Conservation (phyloP, 2,113 vertebrate genomes). For the Centropus unirufus region DNA sequence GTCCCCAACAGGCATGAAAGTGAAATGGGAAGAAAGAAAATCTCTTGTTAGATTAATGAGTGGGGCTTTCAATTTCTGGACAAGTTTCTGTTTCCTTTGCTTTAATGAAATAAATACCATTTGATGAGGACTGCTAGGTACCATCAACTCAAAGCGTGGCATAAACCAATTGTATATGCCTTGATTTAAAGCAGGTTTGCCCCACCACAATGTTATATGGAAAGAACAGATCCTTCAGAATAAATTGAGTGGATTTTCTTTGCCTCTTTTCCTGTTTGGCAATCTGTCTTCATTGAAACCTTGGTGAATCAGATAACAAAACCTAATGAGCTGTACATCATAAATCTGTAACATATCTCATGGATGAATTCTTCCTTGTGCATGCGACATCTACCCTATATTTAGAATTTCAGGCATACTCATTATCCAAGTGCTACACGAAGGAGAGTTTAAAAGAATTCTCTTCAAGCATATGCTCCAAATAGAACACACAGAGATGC, state of each 20-base stretch:
- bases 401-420: constrained; percentile 64
- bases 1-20: constrained; percentile 69
- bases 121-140: constrained; percentile 45
- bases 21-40: constrained; percentile 54
- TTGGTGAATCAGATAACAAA: constrained; percentile 74
- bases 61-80: constrained; percentile 45
- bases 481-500: constrained; percentile 17
- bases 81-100: constrained; percentile 47
- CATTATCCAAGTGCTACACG: constrained; percentile 55
- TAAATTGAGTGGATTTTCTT: constrained; percentile 66
- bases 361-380: constrained; percentile 65
- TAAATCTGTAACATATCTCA: constrained; percentile 70
- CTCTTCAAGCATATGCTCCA: neutral
- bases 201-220: neutral
- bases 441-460: constrained; percentile 41
- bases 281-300: constrained; percentile 65
- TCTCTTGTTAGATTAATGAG: constrained; percentile 62
- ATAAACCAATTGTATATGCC: constrained; percentile 4
- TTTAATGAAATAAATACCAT: constrained; percentile 66
- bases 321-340: constrained; percentile 75
- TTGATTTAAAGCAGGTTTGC: constrained; percentile 48
- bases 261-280: constrained; percentile 43
- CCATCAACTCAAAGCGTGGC: constrained; percentile 50
- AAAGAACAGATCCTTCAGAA: constrained; percentile 54
- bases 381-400: constrained; percentile 47